phyloP scores from a whole-genome alignment of 2,888 invertebrate species.

The Pollenia angustigena region DNA sequence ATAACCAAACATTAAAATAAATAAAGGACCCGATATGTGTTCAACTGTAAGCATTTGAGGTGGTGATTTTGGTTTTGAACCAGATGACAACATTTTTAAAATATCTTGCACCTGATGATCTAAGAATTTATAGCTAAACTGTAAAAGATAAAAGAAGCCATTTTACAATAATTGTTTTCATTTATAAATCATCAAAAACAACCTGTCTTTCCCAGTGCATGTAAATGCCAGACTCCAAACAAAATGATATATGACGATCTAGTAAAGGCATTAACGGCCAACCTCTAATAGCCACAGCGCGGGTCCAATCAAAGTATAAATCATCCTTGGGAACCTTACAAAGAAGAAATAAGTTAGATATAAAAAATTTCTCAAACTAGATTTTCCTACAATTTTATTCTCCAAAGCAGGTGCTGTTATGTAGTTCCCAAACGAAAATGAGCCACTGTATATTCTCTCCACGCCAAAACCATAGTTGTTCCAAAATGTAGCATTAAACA shows the following conservation, averaged over 20 bases:
- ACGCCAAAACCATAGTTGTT: slow-evolving; percentile 81
- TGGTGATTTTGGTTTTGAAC: slow-evolving; percentile 76
- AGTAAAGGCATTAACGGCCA: slow-evolving; percentile 81
- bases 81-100: slow-evolving; percentile 76
- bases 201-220: slow-evolving; percentile 81
- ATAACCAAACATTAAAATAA: slow-evolving; percentile 79
- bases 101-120: slow-evolving; percentile 79
- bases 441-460: slow-evolving; percentile 80
- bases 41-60: slow-evolving; percentile 79
- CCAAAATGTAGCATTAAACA: slow-evolving; percentile 80
- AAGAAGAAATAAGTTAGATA: not conserved
- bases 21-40: slow-evolving; percentile 81
- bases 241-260: slow-evolving; percentile 79
- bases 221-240: slow-evolving; percentile 81
- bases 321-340: slow-evolving; percentile 81
- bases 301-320: slow-evolving; percentile 82
- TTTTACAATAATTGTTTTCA: not conserved
- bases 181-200: not conserved
- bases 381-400: slow-evolving; percentile 78
- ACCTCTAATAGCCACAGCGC: slow-evolving; percentile 81
- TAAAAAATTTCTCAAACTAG: not conserved
- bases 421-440: slow-evolving; percentile 79
- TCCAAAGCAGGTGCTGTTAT: slow-evolving; percentile 78
- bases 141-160: not conserved
- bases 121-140: slow-evolving; percentile 78